Evolutionary conservation across 2,113 vertebrate species (phyloP).

Genomic region (Ammodytes dubius): DNA sequence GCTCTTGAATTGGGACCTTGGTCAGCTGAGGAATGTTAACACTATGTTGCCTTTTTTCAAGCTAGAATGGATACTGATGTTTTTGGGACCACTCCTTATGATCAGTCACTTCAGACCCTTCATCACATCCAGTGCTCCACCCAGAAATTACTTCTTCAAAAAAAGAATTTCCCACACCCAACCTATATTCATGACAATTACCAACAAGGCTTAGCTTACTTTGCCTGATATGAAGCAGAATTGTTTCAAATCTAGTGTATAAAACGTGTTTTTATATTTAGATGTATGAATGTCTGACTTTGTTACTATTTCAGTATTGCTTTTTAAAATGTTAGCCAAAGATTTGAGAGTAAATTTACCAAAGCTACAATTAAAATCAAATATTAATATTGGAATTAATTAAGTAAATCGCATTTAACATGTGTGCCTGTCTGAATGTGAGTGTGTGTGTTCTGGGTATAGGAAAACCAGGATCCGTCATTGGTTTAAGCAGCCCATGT

Average conservation of each 20-base stretch:
- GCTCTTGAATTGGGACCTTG: conserved; percentile 75
- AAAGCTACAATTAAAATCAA: conserved; percentile 16
- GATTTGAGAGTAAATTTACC: background rate
- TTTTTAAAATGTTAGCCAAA: background rate
- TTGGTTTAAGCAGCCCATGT: conserved; percentile 43
- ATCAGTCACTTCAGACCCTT: conserved; percentile 66
- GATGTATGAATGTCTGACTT: background rate
- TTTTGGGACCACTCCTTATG: conserved; percentile 69
- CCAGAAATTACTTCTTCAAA: conserved; percentile 49
- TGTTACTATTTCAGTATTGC: background rate
- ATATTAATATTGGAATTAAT: conserved; percentile 5
- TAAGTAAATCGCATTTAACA: background rate
- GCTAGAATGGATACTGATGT: conserved; percentile 64
- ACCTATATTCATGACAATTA: conserved; percentile 18
- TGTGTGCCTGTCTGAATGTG: background rate
- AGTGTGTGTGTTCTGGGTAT: background rate
- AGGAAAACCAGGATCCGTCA: conserved; percentile 44
- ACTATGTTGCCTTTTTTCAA: conserved; percentile 68
- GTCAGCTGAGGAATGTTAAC: conserved; percentile 85
- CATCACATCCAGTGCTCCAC: conserved; percentile 60
- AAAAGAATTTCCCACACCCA: conserved; percentile 50
- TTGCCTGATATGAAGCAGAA: background rate
- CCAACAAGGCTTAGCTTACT: conserved; percentile 1
- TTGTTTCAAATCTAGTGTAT: conserved; percentile 11
- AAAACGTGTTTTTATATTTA: background rate